phyloP scores from a whole-genome alignment of 2,113 vertebrate species.

The Gymnarchus niloticus region DNA sequence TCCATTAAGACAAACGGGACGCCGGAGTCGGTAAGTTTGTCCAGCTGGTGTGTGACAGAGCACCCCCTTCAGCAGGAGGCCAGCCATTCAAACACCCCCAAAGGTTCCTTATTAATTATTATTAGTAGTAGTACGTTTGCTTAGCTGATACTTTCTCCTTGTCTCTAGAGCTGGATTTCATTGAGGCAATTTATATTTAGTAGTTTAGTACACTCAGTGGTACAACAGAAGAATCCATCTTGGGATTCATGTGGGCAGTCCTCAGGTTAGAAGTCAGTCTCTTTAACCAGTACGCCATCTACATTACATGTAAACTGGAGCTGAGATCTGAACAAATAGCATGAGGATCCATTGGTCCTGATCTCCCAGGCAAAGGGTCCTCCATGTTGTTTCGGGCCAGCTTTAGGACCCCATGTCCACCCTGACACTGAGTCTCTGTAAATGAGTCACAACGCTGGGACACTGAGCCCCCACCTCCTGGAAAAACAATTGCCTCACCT shows the following conservation, averaged over 20 bases:
- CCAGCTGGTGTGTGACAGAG: constrained; percentile 8
- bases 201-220: neutral
- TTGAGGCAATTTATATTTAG: neutral
- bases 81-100: constrained; percentile 1
- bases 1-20: no score
- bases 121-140: neutral
- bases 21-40: neutral
- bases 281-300: neutral
- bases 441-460: neutral
- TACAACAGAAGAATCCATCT: no score
- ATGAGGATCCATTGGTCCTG: neutral
- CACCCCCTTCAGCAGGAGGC: constrained; percentile 6
- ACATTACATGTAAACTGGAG: neutral
- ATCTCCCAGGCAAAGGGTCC: neutral
- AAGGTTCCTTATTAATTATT: neutral
- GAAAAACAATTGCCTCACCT: constrained; percentile 1
- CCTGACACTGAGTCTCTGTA: neutral
- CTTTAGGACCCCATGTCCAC: neutral
- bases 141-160: neutral
- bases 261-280: neutral
- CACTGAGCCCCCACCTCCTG: neutral
- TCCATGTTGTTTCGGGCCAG: neutral
- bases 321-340: neutral
- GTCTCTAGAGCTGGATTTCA: neutral
- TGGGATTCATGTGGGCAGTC: neutral